phyloP scores from a whole-genome alignment of 2,797 vertebrate genomes.

The Poeciliopsis presidionis region DNA sequence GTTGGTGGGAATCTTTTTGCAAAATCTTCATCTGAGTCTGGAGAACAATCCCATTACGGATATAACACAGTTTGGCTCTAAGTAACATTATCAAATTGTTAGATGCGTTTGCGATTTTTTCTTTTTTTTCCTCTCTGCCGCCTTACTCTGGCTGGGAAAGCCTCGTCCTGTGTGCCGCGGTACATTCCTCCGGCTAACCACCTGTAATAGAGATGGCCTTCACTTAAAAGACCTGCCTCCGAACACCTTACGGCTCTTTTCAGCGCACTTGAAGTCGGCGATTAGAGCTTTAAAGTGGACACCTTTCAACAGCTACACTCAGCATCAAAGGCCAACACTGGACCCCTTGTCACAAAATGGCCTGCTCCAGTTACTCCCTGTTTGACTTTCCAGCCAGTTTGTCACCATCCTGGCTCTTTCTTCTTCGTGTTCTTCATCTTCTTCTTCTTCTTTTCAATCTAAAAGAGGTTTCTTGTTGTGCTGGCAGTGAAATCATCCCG shows the following conservation, averaged over 20 bases:
- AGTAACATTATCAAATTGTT: background rate
- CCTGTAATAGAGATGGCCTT: slow-evolving; percentile 56
- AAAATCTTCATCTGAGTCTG: slow-evolving; percentile 21
- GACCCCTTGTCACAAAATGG: slow-evolving; percentile 65
- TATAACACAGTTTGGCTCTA: background rate
- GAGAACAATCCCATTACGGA: background rate
- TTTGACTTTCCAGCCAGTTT: slow-evolving; percentile 80
- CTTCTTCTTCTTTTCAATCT: slow-evolving; percentile 44
- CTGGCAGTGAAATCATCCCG: slow-evolving; percentile 65
- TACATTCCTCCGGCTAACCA: slow-evolving; percentile 45
- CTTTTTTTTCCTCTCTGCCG: slow-evolving; percentile 1
- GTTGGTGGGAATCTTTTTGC: slow-evolving; percentile 1
- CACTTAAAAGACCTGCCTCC: slow-evolving; percentile 51
- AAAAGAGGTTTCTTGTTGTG: slow-evolving; percentile 75
- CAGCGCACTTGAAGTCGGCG: slow-evolving; percentile 66
- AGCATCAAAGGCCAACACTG: slow-evolving; percentile 73
- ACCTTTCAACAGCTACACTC: slow-evolving; percentile 77
- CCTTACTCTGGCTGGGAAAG: slow-evolving; percentile 34
- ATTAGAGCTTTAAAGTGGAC: slow-evolving; percentile 71
- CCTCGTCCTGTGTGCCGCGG: slow-evolving; percentile 26
- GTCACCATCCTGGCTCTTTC: slow-evolving; percentile 76
- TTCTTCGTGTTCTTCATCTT: too few relatives aligned
- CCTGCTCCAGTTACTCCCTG: slow-evolving; percentile 75
- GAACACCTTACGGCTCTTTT: slow-evolving; percentile 61
- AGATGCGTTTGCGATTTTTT: slow-evolving; percentile 6